These are phyloP conservation scores for Eudemis profundana DNA, from an alignment of 2,888 invertebrate genomes.

Conservation along the genomic window DNA sequence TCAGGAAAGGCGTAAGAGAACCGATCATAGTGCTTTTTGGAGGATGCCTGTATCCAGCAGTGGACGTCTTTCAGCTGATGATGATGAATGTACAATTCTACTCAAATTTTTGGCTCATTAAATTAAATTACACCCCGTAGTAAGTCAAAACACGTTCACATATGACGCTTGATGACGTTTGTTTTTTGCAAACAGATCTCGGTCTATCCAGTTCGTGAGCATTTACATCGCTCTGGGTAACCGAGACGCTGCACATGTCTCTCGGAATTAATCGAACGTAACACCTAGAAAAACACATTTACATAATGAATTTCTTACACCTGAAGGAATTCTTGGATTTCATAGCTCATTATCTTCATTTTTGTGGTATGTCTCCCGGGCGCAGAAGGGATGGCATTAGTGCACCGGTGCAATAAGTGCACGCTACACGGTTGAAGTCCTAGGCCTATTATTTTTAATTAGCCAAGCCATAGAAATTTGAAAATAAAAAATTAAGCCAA, in stretches of 20 bases:
- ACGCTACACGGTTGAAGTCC: slow-evolving; percentile 36
- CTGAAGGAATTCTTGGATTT: slow-evolving; percentile 36
- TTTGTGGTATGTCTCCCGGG: slow-evolving; percentile 27
- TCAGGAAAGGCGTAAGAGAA: too few relatives aligned
- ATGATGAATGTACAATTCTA: too few relatives aligned
- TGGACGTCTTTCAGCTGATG: too few relatives aligned
- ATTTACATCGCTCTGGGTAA: slow-evolving; percentile 28
- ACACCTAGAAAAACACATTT: slow-evolving; percentile 41
- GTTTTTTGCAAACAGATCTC: background rate
- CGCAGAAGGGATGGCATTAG: background rate
- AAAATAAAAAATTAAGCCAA: too few relatives aligned
- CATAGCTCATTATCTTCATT: slow-evolving; percentile 35
- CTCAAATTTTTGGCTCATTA: too few relatives aligned
- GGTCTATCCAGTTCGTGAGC: slow-evolving; percentile 9
- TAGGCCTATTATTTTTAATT: slow-evolving; percentile 19
- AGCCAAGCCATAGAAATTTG: too few relatives aligned
- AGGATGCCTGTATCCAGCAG: too few relatives aligned
- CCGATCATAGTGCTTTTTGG: too few relatives aligned
- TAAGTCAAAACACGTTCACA: too few relatives aligned
- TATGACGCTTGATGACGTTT: background rate
- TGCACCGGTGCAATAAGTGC: slow-evolving; percentile 20
- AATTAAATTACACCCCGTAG: too few relatives aligned
- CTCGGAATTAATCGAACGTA: slow-evolving; percentile 44
- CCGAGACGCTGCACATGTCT: slow-evolving; percentile 36
- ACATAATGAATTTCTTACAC: slow-evolving; percentile 37